Percentiles rank a stretch among this genome's conserved stretches.
Conservation (phyloP, 1,140 invertebrate genomes). For the Eurosta solidaginis region DNA sequence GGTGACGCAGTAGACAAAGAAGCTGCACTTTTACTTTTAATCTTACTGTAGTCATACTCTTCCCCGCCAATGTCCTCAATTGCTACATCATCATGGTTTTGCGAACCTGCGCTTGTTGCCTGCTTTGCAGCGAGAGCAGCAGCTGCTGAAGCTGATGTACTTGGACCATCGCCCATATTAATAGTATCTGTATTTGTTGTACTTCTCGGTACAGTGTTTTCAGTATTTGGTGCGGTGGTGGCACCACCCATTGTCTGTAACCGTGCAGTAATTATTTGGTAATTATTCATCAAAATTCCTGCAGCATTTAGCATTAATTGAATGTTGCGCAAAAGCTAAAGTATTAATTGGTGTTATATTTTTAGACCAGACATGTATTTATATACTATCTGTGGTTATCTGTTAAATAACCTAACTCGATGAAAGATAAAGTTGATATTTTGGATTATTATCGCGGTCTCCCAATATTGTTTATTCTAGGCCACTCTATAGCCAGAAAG, state of each 20-base stretch:
- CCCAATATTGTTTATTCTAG: too few species aligned
- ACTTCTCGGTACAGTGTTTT: not conserved
- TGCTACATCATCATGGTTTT: conserved; percentile 45
- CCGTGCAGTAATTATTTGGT: conserved; percentile 67
- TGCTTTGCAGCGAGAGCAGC: conserved; percentile 28
- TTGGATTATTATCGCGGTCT: not conserved
- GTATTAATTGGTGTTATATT: too few species aligned
- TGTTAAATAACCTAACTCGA: too few species aligned
- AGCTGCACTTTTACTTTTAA: conserved; percentile 29
- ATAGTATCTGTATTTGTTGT: not conserved
- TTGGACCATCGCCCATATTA: conserved; percentile 58
- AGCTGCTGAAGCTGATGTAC: conserved; percentile 46
- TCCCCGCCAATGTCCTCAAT: conserved; percentile 58
- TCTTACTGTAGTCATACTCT: conserved; percentile 42
- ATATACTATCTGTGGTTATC: too few species aligned
- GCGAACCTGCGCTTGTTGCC: not conserved
- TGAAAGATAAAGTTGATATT: not conserved
- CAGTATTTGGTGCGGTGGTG: conserved; percentile 36
- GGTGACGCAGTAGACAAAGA: conserved; percentile 42
- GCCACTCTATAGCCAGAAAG: too few species aligned
- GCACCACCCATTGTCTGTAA: conserved; percentile 48
- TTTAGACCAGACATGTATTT: too few species aligned
- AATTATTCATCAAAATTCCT: conserved; percentile 87
- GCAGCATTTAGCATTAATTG: conserved; percentile 86
- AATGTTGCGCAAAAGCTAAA: conserved; percentile 73